These are phyloP conservation scores for Himalopsyche kuldschensis DNA, from an alignment of 2,888 invertebrate species.

Conservation along the genomic window DNA sequence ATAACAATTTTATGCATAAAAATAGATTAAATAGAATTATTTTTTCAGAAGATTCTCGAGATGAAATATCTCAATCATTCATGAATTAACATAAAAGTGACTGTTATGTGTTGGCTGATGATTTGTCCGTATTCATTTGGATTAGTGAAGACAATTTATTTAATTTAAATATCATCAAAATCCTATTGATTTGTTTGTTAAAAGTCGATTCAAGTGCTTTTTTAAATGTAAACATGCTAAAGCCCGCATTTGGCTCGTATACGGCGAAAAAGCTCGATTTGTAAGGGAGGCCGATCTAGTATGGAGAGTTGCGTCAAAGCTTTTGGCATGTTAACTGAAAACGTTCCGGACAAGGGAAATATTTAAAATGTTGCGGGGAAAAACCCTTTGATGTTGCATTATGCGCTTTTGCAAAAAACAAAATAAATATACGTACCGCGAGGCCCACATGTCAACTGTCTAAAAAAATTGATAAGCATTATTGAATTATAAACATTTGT, in stretches of 20 bases:
- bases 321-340: conserved; percentile 31
- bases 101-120: too few relatives aligned
- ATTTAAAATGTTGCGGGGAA: conserved; percentile 34
- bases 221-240: not conserved
- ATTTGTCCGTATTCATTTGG: too few relatives aligned
- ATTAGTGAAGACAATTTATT: too few relatives aligned
- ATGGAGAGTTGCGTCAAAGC: conserved; percentile 28
- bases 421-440: not conserved
- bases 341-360: conserved; percentile 28
- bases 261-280: not conserved
- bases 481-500: not conserved
- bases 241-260: not conserved
- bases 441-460: not conserved
- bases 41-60: too few relatives aligned
- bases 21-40: too few relatives aligned
- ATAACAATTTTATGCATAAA: too few relatives aligned
- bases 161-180: too few relatives aligned
- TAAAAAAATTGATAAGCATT: not conserved
- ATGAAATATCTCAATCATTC: too few relatives aligned
- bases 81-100: too few relatives aligned
- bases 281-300: not conserved
- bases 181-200: too few relatives aligned
- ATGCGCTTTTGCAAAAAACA: not conserved
- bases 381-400: conserved; percentile 32
- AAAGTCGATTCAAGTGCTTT: not conserved